A percentile compares a stretch with the other conserved stretches of the same genome.
These are phyloP conservation scores for Aphelinus certus DNA, from an alignment of 1,140 invertebrate genomes.

Conservation along the genomic window DNA sequence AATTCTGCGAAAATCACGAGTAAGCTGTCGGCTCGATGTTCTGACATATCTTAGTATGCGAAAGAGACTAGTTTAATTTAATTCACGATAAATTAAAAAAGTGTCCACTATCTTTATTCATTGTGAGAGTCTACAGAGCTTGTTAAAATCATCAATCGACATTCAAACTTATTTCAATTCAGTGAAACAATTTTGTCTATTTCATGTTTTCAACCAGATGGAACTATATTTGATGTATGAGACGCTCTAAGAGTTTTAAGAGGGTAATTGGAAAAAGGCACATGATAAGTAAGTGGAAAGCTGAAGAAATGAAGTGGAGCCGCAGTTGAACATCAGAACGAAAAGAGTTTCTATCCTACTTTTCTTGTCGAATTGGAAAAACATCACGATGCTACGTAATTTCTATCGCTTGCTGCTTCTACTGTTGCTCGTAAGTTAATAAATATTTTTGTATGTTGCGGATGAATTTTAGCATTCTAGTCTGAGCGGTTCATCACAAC, in stretches of 20 bases:
- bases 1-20: neutral
- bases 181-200: too few species aligned
- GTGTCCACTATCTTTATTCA: too few species aligned
- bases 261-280: conserved; percentile 23
- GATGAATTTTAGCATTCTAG: too few species aligned
- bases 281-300: conserved; percentile 33
- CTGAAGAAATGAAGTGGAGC: conserved; percentile 36
- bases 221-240: neutral
- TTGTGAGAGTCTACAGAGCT: too few species aligned
- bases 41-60: too few species aligned
- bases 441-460: neutral
- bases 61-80: too few species aligned
- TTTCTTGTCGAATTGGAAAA: conserved; percentile 20
- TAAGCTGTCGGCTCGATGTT: neutral
- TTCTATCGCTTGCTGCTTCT: conserved; percentile 14
- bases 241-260: conserved; percentile 15
- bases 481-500: too few species aligned
- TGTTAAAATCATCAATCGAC: too few species aligned
- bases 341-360: conserved; percentile 25
- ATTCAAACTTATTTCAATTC: too few species aligned
- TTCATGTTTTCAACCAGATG: too few species aligned
- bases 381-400: conserved; percentile 19
- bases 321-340: conserved; percentile 1
- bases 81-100: too few species aligned
- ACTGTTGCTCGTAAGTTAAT: conserved; percentile 35